These are phyloP conservation scores for Cyrtonyx montezumae DNA, from an alignment of 2,113 vertebrate species.

Conservation along the genomic window DNA sequence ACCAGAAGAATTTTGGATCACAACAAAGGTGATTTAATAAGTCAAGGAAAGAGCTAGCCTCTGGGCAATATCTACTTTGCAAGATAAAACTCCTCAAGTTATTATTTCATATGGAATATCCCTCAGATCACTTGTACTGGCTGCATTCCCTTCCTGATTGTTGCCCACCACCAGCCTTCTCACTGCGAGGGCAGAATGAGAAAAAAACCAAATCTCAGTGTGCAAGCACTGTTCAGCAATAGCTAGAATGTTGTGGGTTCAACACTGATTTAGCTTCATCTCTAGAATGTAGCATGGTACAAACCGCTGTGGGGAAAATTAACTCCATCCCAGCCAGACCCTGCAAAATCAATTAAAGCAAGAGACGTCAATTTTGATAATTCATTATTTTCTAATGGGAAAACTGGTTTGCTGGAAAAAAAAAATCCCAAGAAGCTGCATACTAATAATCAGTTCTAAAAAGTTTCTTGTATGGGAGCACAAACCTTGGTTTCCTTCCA, in stretches of 20 bases:
- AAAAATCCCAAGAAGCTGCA: background rate
- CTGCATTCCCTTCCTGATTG: background rate
- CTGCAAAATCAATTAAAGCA: background rate
- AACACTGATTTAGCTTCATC: background rate
- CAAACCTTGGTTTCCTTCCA: background rate
- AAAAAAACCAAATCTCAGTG: background rate
- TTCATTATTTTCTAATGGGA: background rate
- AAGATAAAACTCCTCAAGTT: background rate
- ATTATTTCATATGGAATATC: background rate
- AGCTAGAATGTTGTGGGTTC: background rate
- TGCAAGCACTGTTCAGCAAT: background rate
- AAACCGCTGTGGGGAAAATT: background rate
- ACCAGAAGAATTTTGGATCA: background rate
- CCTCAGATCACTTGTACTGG: background rate
- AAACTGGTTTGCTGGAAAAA: background rate
- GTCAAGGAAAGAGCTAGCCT: background rate
- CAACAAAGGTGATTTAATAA: background rate
- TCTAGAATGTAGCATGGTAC: rapidly evolving
- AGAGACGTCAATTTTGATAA: background rate
- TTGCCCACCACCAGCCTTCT: background rate
- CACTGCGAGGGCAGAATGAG: background rate
- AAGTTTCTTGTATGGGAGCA: background rate
- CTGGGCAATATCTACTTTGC: background rate
- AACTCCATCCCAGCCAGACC: background rate
- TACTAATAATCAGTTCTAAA: background rate